These are phyloP conservation scores for Morone saxatilis DNA, from an alignment of 2,113 vertebrate species.

Conservation along the genomic window DNA sequence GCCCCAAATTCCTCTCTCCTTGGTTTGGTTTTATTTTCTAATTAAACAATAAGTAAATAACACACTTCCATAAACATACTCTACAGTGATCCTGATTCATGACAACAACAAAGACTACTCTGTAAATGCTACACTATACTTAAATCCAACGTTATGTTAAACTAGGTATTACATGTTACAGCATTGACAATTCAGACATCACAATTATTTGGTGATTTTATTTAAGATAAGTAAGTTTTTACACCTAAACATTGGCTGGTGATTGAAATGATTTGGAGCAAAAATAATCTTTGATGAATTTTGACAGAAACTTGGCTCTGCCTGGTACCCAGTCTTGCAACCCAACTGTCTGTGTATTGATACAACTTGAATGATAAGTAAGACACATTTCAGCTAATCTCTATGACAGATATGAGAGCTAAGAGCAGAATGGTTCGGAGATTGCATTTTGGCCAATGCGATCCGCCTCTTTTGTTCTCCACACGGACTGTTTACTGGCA, in stretches of 20 bases:
- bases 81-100: neutral
- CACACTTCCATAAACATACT: conserved; percentile 1
- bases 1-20: neutral
- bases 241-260: neutral
- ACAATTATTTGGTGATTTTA: neutral
- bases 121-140: neutral
- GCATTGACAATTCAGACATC: neutral
- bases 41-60: neutral
- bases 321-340: no score
- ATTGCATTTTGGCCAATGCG: no score
- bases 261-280: no score
- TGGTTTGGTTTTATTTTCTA: neutral
- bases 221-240: neutral
- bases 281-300: no score
- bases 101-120: neutral
- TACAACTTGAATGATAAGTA: no score
- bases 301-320: no score
- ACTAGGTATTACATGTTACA: neutral
- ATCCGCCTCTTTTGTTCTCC: no score
- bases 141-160: neutral
- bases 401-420: no score
- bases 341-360: no score
- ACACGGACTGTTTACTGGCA: no score
- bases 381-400: no score
- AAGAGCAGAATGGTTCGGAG: no score